Percentiles rank a stretch among this genome's conserved stretches.
phyloP scores from a whole-genome alignment of 1,140 invertebrate species.

The Dryas iulia region DNA sequence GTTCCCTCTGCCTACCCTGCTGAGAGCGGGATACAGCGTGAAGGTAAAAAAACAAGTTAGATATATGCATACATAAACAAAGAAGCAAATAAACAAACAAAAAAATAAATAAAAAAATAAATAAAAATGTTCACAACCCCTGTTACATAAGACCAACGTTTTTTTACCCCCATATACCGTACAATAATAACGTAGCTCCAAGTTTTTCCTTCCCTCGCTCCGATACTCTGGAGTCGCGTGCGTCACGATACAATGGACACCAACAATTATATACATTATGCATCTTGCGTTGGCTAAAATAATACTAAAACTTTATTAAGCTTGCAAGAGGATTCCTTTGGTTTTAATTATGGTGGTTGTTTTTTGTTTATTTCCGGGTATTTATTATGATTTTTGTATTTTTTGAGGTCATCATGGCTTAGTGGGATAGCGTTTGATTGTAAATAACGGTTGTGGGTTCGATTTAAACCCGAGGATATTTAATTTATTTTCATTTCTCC shows the following conservation, averaged over 20 bases:
- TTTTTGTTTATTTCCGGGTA: neutral
- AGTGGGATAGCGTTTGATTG: too few relatives aligned
- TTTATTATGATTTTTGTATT: neutral
- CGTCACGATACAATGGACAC: conserved; percentile 43
- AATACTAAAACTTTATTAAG: neutral
- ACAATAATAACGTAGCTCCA: conserved; percentile 43
- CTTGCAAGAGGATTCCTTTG: neutral
- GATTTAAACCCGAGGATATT: too few relatives aligned
- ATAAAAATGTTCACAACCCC: neutral
- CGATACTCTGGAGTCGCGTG: conserved; percentile 47
- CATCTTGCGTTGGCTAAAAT: neutral
- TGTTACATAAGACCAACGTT: conserved; percentile 2
- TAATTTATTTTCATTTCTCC: too few relatives aligned
- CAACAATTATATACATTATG: conserved; percentile 38
- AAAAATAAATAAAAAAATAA: too few relatives aligned
- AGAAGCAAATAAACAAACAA: too few relatives aligned
- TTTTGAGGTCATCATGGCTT: too few relatives aligned
- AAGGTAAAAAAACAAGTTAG: too few relatives aligned
- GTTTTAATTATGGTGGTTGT: neutral
- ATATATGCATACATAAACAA: too few relatives aligned
- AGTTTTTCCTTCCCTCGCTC: conserved; percentile 51
- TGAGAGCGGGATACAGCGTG: too few relatives aligned
- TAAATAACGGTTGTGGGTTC: too few relatives aligned
- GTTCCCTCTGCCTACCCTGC: too few relatives aligned
- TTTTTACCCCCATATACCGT: conserved; percentile 16